A percentile compares a stretch with the other conserved stretches of the same genome.
Evolutionary conservation across 2,888 invertebrate species (phyloP).

Genomic region (Stenotaenia linearis): DNA sequence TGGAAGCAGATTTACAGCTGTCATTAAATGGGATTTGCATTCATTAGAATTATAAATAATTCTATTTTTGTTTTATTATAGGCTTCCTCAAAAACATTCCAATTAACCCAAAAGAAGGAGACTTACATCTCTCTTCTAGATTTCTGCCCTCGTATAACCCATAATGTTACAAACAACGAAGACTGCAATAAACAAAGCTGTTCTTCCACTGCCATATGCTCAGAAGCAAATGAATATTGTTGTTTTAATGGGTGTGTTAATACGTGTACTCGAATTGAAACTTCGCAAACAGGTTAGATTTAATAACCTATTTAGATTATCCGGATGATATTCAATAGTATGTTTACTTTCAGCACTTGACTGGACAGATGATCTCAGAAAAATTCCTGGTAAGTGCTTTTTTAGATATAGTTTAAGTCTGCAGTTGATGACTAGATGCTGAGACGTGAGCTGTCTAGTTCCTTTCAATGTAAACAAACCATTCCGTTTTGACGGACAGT

Average conservation of each 20-base stretch:
- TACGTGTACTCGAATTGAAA: background rate
- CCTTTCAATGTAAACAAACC: background rate
- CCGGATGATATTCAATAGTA: no score
- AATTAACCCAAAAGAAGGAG: background rate
- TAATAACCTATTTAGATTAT: background rate
- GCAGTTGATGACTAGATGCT: background rate
- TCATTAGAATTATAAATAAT: no score
- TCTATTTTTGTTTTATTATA: background rate
- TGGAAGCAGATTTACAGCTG: background rate
- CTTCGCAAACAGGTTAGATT: background rate
- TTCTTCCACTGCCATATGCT: background rate
- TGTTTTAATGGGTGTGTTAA: background rate
- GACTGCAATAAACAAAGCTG: background rate
- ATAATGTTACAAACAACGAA: background rate
- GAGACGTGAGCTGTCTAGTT: background rate
- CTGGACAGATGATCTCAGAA: slow-evolving; percentile 2
- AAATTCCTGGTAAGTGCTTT: background rate
- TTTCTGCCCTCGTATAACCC: background rate
- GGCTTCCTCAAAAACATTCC: background rate
- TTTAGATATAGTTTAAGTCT: background rate
- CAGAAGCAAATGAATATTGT: background rate
- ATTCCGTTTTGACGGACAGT: background rate
- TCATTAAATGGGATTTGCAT: background rate
- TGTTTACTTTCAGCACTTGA: background rate
- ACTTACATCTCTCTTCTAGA: background rate